These are phyloP conservation scores for Adelphocoris suturalis DNA, from an alignment of 2,888 invertebrate genomes.

Conservation along the genomic window DNA sequence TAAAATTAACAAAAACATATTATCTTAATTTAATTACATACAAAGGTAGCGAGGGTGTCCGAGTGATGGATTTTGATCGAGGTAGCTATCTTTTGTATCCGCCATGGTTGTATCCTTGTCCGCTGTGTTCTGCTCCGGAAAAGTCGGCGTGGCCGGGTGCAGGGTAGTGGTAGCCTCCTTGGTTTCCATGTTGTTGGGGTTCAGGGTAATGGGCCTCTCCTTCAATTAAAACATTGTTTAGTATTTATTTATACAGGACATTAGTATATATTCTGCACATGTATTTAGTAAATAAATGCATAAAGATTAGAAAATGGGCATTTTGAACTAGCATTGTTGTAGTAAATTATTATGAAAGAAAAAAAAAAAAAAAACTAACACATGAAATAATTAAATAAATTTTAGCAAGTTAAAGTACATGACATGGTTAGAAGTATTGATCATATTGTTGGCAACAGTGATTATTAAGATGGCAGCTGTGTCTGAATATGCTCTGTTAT, in stretches of 20 bases:
- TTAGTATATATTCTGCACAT: too few species aligned
- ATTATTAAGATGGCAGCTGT: too few species aligned
- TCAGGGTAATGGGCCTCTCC: constrained; percentile 72
- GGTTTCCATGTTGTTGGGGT: constrained; percentile 83
- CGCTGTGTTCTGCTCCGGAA: constrained; percentile 47
- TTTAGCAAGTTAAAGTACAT: too few species aligned
- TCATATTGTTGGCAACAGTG: too few species aligned
- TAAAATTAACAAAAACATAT: constrained; percentile 57
- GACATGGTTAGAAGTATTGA: too few species aligned
- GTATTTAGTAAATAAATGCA: neutral
- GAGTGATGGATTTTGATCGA: constrained; percentile 39
- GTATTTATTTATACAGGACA: too few species aligned
- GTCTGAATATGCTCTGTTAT: too few species aligned
- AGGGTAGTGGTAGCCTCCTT: constrained; percentile 81
- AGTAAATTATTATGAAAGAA: too few species aligned
- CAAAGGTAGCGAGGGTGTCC: constrained; percentile 37
- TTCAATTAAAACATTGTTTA: neutral
- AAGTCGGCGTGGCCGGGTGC: constrained; percentile 84
- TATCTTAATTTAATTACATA: neutral
- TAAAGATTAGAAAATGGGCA: neutral
- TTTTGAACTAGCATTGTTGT: too few species aligned
- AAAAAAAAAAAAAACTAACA: too few species aligned
- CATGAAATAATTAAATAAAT: too few species aligned
- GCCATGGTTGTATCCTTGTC: constrained; percentile 58
- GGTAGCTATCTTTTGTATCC: constrained; percentile 68